Base-by-base conservation (phyloP, 1,140 invertebrate species). In the Trachymyrmex cornetzi region DNA sequence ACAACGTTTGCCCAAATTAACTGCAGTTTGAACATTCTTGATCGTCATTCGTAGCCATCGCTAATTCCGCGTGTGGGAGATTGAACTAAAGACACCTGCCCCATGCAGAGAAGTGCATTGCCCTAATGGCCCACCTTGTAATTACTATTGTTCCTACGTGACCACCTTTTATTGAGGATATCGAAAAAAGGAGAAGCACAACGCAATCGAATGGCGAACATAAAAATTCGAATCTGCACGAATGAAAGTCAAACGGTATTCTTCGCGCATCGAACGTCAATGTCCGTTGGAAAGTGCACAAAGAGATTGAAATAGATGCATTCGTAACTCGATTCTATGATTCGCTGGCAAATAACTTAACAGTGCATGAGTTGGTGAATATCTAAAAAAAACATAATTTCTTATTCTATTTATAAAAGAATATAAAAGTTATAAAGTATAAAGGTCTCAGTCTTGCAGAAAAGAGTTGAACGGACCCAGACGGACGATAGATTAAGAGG, bases 91-190 rank as follows among this genome's bases (percentile, higher is more conserved):
- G 86, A 89, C 91, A 92, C 89, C 91, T 91, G 91, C 90, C 91
- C 89, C 90, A 92, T 91, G 91, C 77, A 61, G 91, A 87, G 91
- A 88, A 81, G 86, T 80, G 89, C 85, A 91, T 92, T 92, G 89
- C 85, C 69, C 86, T 91, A 92, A 92, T 90, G 88, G 89, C 71
- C 84, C 63, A 67, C 53, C 89, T 88, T 91, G 91, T 92, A 92
- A 92, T 92, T 91, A 91, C 90, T 82, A 92, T 92, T 92, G 89
- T 92, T 91, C 74, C 85, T 82, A 81, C 85, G 69, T 91, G 87
- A 87, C 64, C 87, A 38, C 71, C 63, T 86, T 72, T 77, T 80
- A 79, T 72, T 72, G 81, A 88, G 85, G 48, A 80, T 90, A 87
- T 87, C 88, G 86, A 85, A 88, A 86, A 64, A 82, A 59, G 48